phyloP scores from a whole-genome alignment of 2,113 vertebrate genomes.

The Albula goreensis region DNA sequence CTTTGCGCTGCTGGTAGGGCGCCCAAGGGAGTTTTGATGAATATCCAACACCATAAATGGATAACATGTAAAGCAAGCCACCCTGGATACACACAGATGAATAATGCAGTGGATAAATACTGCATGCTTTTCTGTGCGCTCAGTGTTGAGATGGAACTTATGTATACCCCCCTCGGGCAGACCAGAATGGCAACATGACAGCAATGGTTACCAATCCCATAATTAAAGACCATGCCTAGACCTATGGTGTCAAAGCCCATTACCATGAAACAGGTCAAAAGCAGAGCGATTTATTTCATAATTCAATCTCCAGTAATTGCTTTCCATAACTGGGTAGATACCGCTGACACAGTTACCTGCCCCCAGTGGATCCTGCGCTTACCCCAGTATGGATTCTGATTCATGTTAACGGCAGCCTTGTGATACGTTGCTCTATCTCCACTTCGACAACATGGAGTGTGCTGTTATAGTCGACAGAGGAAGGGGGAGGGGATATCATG shows the following conservation, averaged over 20 bases:
- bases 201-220: background rate
- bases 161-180: background rate
- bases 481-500: slow-evolving; percentile 27
- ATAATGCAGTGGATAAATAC: background rate
- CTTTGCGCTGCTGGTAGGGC: background rate
- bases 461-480: slow-evolving; percentile 13
- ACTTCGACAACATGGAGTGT: slow-evolving; percentile 26
- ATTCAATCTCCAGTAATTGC: background rate
- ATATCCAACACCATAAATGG: background rate
- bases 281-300: background rate
- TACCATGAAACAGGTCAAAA: background rate
- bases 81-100: background rate
- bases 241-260: background rate
- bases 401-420: background rate
- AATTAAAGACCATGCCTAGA: slow-evolving; percentile 1
- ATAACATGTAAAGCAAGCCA: background rate
- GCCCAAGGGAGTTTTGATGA: background rate
- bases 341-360: background rate
- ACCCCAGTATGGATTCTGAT: background rate
- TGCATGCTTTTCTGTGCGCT: background rate
- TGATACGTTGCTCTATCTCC: slow-evolving; percentile 12
- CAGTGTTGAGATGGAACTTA: background rate
- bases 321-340: background rate
- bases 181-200: background rate
- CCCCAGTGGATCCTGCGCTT: background rate